phyloP scores from a whole-genome alignment of 1,140 invertebrate species.

The Diploscapter pachys region DNA sequence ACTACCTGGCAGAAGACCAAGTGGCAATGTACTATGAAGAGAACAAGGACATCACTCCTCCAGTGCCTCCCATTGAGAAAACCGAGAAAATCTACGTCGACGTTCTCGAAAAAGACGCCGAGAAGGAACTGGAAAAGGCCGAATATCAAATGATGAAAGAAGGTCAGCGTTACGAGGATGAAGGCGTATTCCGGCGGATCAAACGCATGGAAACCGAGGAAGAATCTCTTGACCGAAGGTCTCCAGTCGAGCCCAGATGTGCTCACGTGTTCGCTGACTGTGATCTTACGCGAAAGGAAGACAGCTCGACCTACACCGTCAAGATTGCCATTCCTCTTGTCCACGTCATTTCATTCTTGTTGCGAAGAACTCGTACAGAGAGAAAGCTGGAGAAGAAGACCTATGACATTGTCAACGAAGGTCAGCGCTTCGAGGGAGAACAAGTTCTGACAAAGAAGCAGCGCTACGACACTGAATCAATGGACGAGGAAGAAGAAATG shows the following conservation, averaged over 20 bases:
- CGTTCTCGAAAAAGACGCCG: constrained; percentile 26
- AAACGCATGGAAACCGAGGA: constrained; percentile 32
- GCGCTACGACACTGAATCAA: constrained; percentile 24
- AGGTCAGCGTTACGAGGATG: constrained; percentile 34
- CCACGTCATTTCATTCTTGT: constrained; percentile 24
- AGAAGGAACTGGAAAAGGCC: constrained; percentile 20
- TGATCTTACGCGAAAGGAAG: constrained; percentile 32
- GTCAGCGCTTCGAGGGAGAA: constrained; percentile 30
- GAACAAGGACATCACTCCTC: constrained; percentile 22
- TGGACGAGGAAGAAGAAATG: constrained; percentile 25
- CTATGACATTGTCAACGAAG: constrained; percentile 29
- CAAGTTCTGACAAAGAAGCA: constrained; percentile 18
- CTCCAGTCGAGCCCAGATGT: constrained; percentile 31
- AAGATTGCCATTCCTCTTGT: constrained; percentile 34
- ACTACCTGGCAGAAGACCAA: constrained; percentile 22
- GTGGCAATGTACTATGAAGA: constrained; percentile 23
- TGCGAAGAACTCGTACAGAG: constrained; percentile 20
- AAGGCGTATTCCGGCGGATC: constrained; percentile 19
- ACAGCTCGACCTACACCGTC: constrained; percentile 31
- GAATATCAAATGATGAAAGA: constrained; percentile 27
- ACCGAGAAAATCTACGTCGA: constrained; percentile 39
- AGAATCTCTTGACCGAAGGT: constrained; percentile 30
- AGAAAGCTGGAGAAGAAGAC: constrained; percentile 16
- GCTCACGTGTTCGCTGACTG: constrained; percentile 39
- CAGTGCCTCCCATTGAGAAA: constrained; percentile 18